Percentiles rank a stretch among this genome's conserved stretches.
Conservation (phyloP, 2,888 invertebrate species). For the Hypena proboscidalis region DNA sequence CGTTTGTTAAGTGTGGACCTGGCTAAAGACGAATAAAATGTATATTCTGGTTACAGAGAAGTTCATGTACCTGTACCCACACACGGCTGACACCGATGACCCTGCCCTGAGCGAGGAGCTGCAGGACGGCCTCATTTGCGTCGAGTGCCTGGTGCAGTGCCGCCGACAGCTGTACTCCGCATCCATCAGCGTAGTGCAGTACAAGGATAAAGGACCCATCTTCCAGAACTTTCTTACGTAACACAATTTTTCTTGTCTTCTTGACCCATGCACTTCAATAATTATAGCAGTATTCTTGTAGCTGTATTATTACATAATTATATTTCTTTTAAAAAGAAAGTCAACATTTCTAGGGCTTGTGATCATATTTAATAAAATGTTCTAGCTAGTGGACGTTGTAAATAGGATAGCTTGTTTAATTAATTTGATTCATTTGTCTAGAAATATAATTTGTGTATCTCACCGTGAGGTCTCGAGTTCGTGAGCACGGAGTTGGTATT, state of each 20-base stretch:
- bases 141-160: constrained; percentile 55
- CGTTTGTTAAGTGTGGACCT: too few species aligned
- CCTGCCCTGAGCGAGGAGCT: constrained; percentile 50
- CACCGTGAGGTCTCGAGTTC: too few species aligned
- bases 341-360: too few species aligned
- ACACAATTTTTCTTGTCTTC: neutral
- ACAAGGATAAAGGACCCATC: constrained; percentile 2
- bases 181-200: constrained; percentile 22
- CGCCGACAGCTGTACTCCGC: constrained; percentile 42
- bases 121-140: constrained; percentile 52
- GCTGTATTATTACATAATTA: too few species aligned
- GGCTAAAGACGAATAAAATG: too few species aligned
- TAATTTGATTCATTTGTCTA: too few species aligned
- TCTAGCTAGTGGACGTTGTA: too few species aligned
- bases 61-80: constrained; percentile 55
- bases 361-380: too few species aligned
- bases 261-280: neutral
- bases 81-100: constrained; percentile 7
- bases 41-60: constrained; percentile 47
- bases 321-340: too few species aligned
- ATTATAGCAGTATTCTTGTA: neutral
- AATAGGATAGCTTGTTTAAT: too few species aligned
- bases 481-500: too few species aligned
- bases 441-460: too few species aligned
- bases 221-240: constrained; percentile 31